These are phyloP conservation scores for Edolisoma coerulescens DNA, from an alignment of 2,113 vertebrate species.

Conservation along the genomic window DNA sequence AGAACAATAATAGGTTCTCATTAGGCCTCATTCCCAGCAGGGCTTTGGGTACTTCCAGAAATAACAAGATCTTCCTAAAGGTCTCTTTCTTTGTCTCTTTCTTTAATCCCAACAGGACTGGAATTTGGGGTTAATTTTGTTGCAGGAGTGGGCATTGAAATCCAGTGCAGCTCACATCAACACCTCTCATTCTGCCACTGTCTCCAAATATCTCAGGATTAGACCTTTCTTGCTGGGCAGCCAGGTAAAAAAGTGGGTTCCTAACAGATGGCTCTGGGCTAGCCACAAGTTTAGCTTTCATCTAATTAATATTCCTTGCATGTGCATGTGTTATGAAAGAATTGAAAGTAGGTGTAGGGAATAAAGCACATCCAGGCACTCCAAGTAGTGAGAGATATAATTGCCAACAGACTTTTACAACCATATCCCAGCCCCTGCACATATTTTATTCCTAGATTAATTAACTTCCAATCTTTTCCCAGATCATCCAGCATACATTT, in stretches of 20 bases:
- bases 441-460: background rate
- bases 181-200: background rate
- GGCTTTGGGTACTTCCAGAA: conserved; percentile 61
- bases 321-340: background rate
- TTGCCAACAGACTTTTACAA: background rate
- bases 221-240: conserved; percentile 29
- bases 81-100: conserved; percentile 56
- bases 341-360: background rate
- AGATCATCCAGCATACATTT: background rate
- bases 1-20: conserved; percentile 54
- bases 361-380: background rate
- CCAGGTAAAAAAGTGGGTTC: conserved; percentile 22
- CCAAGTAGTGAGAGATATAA: background rate
- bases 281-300: background rate
- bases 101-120: conserved; percentile 42
- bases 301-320: conserved; percentile 23
- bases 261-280: conserved; percentile 18
- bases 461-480: background rate
- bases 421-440: background rate
- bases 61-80: conserved; percentile 61
- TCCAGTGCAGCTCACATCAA: background rate
- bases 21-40: conserved; percentile 54
- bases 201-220: background rate
- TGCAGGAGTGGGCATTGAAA: conserved; percentile 12
- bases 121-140: conserved; percentile 57